These are phyloP conservation scores for Dryomyza anilis DNA, from an alignment of 2,888 invertebrate species.

Conservation along the genomic window DNA sequence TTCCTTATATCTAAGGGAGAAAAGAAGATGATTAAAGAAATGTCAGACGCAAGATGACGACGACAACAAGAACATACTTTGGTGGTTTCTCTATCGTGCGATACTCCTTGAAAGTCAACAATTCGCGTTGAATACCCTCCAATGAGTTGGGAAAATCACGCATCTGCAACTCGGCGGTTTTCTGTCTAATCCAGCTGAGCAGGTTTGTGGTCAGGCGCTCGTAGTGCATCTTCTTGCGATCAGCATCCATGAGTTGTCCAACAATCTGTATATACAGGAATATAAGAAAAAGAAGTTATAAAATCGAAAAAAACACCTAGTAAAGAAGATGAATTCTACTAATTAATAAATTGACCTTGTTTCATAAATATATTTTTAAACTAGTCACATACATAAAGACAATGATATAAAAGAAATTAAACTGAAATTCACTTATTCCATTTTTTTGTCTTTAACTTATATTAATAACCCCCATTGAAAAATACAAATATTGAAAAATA, in stretches of 20 bases:
- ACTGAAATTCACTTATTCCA: too few species aligned
- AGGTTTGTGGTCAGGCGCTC: conserved; percentile 82
- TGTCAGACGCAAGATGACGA: neutral
- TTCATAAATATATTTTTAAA: too few species aligned
- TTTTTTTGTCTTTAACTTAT: too few species aligned
- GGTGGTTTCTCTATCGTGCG: conserved; percentile 97
- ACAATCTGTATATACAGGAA: conserved; percentile 74
- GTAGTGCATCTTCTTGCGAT: conserved; percentile 89
- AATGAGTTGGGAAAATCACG: conserved; percentile 91
- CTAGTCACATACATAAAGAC: too few species aligned
- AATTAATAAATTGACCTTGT: too few species aligned
- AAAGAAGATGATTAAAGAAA: neutral
- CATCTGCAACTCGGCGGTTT: conserved; percentile 81
- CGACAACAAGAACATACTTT: conserved; percentile 68
- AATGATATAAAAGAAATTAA: too few species aligned
- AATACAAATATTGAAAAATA: too few species aligned
- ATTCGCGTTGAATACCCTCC: conserved; percentile 90
- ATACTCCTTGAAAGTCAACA: conserved; percentile 92
- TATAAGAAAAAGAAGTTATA: too few species aligned
- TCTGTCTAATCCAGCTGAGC: conserved; percentile 91
- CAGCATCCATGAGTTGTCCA: conserved; percentile 93
- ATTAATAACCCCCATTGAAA: too few species aligned
- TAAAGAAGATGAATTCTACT: too few species aligned
- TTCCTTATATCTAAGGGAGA: conserved; percentile 79
- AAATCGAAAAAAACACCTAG: too few species aligned